Evolutionary conservation across 2,113 vertebrate genomes (phyloP), one percentile per base, ranked within the genome.

Genomic region (Sceloporus tristichus): DNA sequence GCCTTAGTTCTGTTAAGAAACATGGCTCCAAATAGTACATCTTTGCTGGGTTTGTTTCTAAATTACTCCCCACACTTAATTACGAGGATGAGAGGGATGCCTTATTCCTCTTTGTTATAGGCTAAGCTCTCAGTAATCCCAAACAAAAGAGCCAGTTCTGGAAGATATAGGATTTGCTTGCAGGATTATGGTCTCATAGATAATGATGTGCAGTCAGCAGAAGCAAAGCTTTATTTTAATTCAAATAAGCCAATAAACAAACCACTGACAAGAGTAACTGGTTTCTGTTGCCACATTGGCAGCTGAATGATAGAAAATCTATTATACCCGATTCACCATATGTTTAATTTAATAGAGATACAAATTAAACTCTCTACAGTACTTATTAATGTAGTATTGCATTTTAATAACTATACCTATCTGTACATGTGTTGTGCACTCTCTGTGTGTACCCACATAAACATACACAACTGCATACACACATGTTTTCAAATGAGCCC

Each of bases 241-340:
- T 99, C 98, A 99, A 99, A 99, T 99, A 98, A 98, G 98, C 98
- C 97, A 95, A 98, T 99, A 99, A 99, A 99, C 98, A 99, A 99
- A 98, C 98, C 97, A 97, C 96, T 96, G 98, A 97, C 97, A 97
- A 97, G 97, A 97, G 96, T 97, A 96, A 96, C 96, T 94, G 97
- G 97, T 96, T 97, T 96, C 96, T 92, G 95, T 96, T 95, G 96
- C 97, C 95, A 96, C 96, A 95, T 91, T 96, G 96, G 95, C 97
- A 97, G 96, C 95, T 96, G 97, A 96, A 97, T 96, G 97, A 96
- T 96, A 96, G 96, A 96, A 97, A 97, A 97, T 96, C 96, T 97
- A 97, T 97, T 97, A 97, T 95, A 97, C 96, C 93, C 95, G 95
- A 95, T 97, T 97, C 94, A 95, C 96, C 95, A 95, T 96, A 96